These are phyloP conservation scores for Serinus canaria DNA, from an alignment of 2,113 vertebrate genomes.

Conservation along the genomic window DNA sequence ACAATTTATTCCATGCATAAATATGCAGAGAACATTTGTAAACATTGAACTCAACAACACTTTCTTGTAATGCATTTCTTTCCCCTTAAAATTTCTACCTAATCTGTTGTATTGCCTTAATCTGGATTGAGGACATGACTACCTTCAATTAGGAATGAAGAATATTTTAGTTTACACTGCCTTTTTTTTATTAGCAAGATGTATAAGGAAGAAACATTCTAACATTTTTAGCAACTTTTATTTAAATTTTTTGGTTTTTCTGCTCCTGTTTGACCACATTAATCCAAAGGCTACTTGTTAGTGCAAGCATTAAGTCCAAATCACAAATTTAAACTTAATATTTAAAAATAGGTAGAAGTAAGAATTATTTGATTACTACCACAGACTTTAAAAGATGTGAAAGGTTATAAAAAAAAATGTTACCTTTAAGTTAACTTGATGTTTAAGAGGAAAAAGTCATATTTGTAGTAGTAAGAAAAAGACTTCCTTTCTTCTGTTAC, in stretches of 20 bases:
- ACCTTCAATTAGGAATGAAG: background rate
- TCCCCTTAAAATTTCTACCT: background rate
- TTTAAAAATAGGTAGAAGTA: background rate
- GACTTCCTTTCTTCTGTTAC: background rate
- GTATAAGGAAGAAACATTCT: background rate
- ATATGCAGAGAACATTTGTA: background rate
- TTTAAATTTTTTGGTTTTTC: background rate
- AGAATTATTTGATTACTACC: background rate
- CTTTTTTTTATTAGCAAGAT: background rate
- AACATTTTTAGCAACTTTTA: background rate
- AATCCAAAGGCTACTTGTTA: background rate
- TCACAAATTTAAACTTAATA: background rate
- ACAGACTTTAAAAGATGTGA: background rate
- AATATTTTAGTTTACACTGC: background rate
- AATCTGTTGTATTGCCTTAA: background rate
- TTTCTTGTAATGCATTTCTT: background rate
- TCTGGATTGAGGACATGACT: background rate
- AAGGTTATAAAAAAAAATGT: background rate
- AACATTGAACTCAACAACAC: background rate
- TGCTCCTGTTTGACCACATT: background rate
- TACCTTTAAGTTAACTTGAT: background rate
- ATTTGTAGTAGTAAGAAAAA: background rate
- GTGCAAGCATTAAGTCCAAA: background rate
- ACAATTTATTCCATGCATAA: background rate
- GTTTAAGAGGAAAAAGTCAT: background rate